Conservation (phyloP, 53 echinoderm and acorn worm genomes). For the Pentamera pediparva region DNA sequence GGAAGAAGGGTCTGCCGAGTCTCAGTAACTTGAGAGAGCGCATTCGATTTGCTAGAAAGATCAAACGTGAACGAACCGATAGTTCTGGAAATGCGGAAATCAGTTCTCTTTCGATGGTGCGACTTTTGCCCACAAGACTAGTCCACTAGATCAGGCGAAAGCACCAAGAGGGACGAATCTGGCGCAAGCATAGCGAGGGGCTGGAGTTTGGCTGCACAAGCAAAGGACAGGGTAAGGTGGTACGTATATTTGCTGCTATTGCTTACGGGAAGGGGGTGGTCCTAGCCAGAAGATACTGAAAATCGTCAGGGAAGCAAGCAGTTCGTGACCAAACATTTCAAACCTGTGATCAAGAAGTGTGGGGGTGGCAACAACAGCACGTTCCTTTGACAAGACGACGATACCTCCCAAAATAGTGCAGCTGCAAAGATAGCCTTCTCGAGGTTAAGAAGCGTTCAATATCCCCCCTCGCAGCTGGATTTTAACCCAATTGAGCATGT, state of each 20-base stretch:
- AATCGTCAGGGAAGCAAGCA: background rate
- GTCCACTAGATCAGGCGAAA: background rate
- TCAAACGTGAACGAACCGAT: background rate
- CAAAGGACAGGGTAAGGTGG: too few relatives aligned
- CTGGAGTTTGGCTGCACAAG: background rate
- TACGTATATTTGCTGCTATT: too few relatives aligned
- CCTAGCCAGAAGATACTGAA: background rate
- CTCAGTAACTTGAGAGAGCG: too few relatives aligned
- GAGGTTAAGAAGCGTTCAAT: background rate
- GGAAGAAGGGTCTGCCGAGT: too few relatives aligned
- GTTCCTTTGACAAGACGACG: conserved; percentile 3
- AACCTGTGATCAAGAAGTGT: too few relatives aligned
- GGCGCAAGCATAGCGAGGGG: background rate
- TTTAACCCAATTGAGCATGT: too few relatives aligned
- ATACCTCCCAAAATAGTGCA: too few relatives aligned
- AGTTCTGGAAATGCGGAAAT: background rate
- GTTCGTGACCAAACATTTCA: background rate
- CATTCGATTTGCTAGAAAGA: too few relatives aligned
- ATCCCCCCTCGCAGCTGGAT: conserved; percentile 5
- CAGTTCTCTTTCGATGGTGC: conserved; percentile 10
- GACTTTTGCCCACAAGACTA: conserved; percentile 1
- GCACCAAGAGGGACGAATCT: conserved; percentile 2
- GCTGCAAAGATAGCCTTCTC: conserved; percentile 2
- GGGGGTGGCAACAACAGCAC: too few relatives aligned
- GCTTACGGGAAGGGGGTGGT: conserved; percentile 14